phyloP scores from a whole-genome alignment of 1,140 invertebrate genomes.

The Physella acuta region DNA sequence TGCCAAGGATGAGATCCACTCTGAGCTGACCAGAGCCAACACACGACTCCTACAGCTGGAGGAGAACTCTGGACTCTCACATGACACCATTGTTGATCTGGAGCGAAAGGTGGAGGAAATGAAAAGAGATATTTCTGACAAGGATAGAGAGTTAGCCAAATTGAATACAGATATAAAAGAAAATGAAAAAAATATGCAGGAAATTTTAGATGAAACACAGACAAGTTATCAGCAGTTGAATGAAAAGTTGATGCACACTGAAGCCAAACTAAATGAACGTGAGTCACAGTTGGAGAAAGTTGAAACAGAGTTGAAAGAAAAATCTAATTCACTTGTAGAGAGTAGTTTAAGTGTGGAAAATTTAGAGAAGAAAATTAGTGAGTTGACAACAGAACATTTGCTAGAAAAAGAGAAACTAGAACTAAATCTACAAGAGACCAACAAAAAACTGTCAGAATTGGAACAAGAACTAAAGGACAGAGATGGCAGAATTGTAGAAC shows the following conservation, averaged over 20 bases:
- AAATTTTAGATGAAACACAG: constrained; percentile 42
- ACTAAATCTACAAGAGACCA: constrained; percentile 9
- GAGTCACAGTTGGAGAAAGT: constrained; percentile 22
- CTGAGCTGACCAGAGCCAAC: constrained; percentile 47
- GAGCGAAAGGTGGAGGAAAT: constrained; percentile 41
- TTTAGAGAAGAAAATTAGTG: not conserved
- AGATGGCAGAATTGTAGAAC: not conserved
- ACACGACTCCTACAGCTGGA: constrained; percentile 48
- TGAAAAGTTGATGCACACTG: constrained; percentile 27
- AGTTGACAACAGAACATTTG: not conserved
- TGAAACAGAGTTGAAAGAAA: not conserved
- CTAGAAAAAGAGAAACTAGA: constrained; percentile 6
- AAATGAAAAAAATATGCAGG: constrained; percentile 43
- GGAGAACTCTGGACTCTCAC: constrained; percentile 34
- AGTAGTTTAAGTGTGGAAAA: not conserved
- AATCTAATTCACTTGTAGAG: not conserved
- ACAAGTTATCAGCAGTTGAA: constrained; percentile 29
- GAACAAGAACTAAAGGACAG: not conserved
- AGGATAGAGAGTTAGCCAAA: constrained; percentile 24
- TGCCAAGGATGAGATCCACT: constrained; percentile 44
- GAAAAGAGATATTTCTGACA: constrained; percentile 26
- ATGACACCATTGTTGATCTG: constrained; percentile 43
- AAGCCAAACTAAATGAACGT: constrained; percentile 19
- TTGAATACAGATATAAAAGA: constrained; percentile 39
- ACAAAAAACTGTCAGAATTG: not conserved